Percentiles rank a stretch among this genome's conserved stretches.
phyloP scores from a whole-genome alignment of 2,888 invertebrate species.

The Coremacera marginata region DNA sequence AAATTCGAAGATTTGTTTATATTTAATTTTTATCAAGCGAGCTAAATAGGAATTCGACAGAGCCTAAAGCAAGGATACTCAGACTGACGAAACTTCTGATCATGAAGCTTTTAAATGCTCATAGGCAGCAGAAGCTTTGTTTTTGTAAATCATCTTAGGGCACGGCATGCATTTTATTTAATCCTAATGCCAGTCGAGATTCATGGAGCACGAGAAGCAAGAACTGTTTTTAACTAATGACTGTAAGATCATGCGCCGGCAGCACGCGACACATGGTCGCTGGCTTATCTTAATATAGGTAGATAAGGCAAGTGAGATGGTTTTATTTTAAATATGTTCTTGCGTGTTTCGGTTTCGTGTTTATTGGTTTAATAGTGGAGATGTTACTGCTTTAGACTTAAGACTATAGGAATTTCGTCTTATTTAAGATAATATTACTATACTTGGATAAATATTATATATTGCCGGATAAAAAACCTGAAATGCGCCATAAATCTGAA shows the following conservation, averaged over 20 bases:
- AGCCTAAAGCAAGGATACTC: conserved; percentile 39
- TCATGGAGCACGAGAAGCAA: not conserved
- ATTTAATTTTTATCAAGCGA: conserved; percentile 11
- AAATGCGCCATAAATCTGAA: too few species aligned
- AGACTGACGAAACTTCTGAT: not conserved
- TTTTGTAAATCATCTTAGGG: conserved; percentile 27
- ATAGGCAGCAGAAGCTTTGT: conserved; percentile 4
- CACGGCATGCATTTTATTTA: conserved; percentile 13
- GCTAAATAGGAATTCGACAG: conserved; percentile 23
- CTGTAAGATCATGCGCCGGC: conserved; percentile 44
- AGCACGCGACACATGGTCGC: conserved; percentile 46
- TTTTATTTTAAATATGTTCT: too few species aligned
- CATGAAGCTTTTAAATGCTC: not conserved
- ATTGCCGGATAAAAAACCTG: too few species aligned
- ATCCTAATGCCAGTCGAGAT: not conserved
- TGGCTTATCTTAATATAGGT: not conserved
- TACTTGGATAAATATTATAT: too few species aligned
- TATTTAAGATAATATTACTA: too few species aligned
- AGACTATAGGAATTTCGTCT: too few species aligned
- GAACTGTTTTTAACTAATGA: conserved; percentile 53
- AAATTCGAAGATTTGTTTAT: conserved; percentile 49
- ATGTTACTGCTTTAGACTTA: too few species aligned
- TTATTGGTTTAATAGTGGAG: too few species aligned
- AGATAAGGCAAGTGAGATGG: too few species aligned
- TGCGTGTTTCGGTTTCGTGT: too few species aligned